These are phyloP conservation scores for Lasioglossum marginatum DNA, from an alignment of 2,888 invertebrate genomes.

Conservation along the genomic window DNA sequence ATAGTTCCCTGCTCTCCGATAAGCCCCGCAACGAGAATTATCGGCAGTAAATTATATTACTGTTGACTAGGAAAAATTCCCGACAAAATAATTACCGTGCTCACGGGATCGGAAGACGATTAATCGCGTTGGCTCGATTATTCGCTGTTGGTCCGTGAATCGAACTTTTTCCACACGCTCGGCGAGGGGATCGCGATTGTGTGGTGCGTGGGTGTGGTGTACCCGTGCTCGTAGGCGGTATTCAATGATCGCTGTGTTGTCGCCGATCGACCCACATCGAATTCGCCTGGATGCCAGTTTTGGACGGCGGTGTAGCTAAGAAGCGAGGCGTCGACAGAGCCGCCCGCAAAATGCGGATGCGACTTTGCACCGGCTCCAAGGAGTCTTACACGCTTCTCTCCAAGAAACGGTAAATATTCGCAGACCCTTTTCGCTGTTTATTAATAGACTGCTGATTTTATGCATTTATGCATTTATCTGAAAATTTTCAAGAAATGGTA, in stretches of 20 bases:
- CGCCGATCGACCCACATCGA: constrained; percentile 46
- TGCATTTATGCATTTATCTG: no score
- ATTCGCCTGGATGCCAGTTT: constrained; percentile 80
- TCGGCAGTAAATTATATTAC: constrained; percentile 62
- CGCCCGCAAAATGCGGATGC: constrained; percentile 81
- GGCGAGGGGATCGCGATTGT: constrained; percentile 26
- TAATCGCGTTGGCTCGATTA: constrained; percentile 53
- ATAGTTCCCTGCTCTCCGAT: constrained; percentile 57
- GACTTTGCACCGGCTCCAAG: constrained; percentile 82
- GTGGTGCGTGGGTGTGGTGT: constrained; percentile 53
- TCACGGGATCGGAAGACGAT: constrained; percentile 42
- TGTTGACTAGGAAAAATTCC: constrained; percentile 53
- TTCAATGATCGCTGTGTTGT: constrained; percentile 53
- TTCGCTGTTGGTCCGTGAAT: constrained; percentile 19
- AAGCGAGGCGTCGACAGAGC: constrained; percentile 75
- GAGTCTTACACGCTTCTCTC: constrained; percentile 83
- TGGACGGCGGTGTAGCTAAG: constrained; percentile 80
- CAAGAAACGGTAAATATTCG: constrained; percentile 81
- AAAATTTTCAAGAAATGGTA: no score
- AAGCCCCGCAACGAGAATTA: constrained; percentile 56
- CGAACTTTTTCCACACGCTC: constrained; percentile 3
- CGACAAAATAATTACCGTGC: constrained; percentile 68
- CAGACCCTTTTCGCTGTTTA: no score
- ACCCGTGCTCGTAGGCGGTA: constrained; percentile 55
- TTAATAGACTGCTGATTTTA: neutral